Evolutionary conservation across 2,113 vertebrate genomes (phyloP).

Genomic region (Lepus americanus): DNA sequence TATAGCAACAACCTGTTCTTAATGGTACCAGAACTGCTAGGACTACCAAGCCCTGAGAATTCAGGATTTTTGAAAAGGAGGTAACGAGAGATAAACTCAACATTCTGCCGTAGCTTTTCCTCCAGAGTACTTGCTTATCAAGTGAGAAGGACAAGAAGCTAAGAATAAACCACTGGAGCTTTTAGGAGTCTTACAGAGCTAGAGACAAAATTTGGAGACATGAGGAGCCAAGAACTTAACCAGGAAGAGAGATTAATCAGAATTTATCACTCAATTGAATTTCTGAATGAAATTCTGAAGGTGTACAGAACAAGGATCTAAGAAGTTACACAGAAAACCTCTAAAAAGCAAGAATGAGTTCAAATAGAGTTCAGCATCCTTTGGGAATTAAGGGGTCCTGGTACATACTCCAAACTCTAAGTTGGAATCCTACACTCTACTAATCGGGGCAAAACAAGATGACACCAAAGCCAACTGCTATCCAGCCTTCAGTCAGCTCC

Average conservation of each 20-base stretch:
- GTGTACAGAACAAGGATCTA: background rate
- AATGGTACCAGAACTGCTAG: background rate
- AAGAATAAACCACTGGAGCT: background rate
- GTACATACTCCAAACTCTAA: background rate
- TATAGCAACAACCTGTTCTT: background rate
- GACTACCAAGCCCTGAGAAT: background rate
- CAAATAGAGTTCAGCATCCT: background rate
- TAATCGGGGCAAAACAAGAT: background rate
- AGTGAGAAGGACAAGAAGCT: background rate
- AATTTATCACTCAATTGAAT: background rate
- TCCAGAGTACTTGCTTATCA: background rate
- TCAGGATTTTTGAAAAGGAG: background rate
- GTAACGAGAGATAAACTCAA: background rate
- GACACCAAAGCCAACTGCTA: background rate
- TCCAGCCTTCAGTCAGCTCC: background rate
- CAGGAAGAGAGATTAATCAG: background rate
- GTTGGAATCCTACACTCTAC: background rate
- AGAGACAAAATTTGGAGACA: conserved; percentile 18
- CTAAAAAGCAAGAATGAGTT: background rate
- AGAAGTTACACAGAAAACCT: background rate
- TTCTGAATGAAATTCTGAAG: background rate
- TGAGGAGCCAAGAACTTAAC: background rate
- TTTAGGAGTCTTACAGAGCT: background rate
- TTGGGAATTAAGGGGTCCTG: background rate
- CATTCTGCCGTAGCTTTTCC: background rate